Percentiles rank a stretch among this genome's conserved stretches.
phyloP scores from a whole-genome alignment of 2,888 invertebrate genomes.

The Buathra laborator region DNA sequence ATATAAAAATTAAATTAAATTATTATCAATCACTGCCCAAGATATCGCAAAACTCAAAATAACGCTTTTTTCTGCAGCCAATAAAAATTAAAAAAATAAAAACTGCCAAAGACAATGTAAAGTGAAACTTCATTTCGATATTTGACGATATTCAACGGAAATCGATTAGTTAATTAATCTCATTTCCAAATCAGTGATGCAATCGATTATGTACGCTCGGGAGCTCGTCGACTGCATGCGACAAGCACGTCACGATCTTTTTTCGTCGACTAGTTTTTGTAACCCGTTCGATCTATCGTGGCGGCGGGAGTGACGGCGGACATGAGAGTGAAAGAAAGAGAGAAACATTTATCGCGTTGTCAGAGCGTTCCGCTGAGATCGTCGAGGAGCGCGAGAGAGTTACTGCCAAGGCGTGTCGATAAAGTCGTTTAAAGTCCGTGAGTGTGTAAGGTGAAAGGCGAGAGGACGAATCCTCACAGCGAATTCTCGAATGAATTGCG shows the following conservation, averaged over 20 bases:
- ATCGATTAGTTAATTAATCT: neutral
- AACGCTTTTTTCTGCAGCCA: neutral
- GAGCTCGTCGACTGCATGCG: neutral
- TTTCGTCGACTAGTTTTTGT: neutral
- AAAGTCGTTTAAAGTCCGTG: slow-evolving; percentile 37
- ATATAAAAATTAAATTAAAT: neutral
- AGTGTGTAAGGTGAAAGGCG: neutral
- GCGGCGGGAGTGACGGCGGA: too few species aligned
- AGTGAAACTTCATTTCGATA: neutral
- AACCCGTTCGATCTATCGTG: neutral
- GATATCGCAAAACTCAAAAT: neutral
- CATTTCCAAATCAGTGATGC: neutral
- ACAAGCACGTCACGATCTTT: neutral
- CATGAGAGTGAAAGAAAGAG: neutral
- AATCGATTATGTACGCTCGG: neutral
- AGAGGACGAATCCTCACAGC: neutral
- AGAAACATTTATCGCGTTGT: slow-evolving; percentile 45
- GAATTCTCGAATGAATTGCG: slow-evolving; percentile 26
- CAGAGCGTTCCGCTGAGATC: slow-evolving; percentile 16
- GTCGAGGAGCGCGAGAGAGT: neutral
- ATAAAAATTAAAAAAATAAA: neutral
- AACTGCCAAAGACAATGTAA: neutral
- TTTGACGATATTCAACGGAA: neutral
- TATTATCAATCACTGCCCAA: neutral
- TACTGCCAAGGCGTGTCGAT: slow-evolving; percentile 37